A percentile compares a stretch with the other conserved stretches of the same genome.
phyloP scores from a whole-genome alignment of 2,888 invertebrate species.

The Ephialtes manifestator region DNA sequence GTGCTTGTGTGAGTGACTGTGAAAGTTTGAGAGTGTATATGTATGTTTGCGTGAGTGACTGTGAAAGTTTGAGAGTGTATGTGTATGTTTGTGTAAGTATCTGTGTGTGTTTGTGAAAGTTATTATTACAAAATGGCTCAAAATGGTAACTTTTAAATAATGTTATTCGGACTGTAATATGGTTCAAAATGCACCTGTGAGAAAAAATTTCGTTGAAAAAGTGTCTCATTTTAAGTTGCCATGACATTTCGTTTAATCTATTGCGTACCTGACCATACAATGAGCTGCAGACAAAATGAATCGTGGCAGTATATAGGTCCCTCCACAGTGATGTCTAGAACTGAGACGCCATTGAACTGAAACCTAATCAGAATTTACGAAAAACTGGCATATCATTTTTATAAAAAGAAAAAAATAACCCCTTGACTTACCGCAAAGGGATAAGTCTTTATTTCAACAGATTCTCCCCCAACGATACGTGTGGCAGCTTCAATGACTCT shows the following conservation, averaged over 20 bases:
- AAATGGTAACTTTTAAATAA: not conserved
- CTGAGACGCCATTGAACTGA: conserved; percentile 76
- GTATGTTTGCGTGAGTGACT: no score
- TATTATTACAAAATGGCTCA: not conserved
- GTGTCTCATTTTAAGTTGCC: not conserved
- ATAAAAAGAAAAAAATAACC: conserved; percentile 11
- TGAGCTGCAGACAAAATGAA: conserved; percentile 82
- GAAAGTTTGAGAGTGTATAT: no score
- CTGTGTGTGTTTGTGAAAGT: no score
- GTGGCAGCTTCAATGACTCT: conserved; percentile 46
- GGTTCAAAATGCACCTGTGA: not conserved
- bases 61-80: no score
- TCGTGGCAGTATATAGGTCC: conserved; percentile 78
- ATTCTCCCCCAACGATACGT: conserved; percentile 77
- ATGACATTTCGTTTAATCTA: conserved; percentile 22
- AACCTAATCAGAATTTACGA: conserved; percentile 65
- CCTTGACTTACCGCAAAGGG: conserved; percentile 76
- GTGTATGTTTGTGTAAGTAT: no score
- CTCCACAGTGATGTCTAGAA: conserved; percentile 78
- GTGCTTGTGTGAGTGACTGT: no score
- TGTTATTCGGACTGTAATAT: not conserved
- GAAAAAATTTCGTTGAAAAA: not conserved
- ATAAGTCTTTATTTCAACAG: conserved; percentile 74
- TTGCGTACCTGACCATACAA: conserved; percentile 80
- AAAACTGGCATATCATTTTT: not conserved